Percentiles rank a stretch among this genome's conserved stretches.
Evolutionary conservation across 37 sponge, comb jelly and placozoan species (phyloP).

Genomic region (Hexactinellida sp.): DNA sequence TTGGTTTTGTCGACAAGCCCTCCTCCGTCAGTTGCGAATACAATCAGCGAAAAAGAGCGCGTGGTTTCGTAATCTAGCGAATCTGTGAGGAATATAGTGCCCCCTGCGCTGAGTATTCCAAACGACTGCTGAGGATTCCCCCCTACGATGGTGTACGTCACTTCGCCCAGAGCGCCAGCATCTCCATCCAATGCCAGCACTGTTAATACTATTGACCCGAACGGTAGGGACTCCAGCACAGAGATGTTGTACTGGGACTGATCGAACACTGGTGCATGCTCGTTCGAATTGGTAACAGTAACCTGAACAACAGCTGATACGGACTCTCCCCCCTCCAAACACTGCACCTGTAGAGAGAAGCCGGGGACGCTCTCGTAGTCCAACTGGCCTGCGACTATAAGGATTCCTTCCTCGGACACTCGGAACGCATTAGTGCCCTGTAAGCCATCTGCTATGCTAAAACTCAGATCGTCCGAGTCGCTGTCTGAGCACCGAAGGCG

Average conservation of each 20-base stretch:
- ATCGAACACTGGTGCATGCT: not conserved
- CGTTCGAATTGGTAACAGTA: not conserved
- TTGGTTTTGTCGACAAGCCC: not conserved
- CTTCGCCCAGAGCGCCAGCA: not conserved
- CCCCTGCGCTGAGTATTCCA: not conserved
- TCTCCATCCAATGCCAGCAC: not conserved
- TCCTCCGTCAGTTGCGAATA: not conserved
- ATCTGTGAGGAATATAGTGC: not conserved
- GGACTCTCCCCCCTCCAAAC: not conserved
- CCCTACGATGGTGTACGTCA: not conserved
- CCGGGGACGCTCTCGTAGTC: constrained; percentile 33
- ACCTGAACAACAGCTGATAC: not conserved
- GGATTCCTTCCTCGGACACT: not conserved
- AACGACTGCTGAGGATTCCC: not conserved
- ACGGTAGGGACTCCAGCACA: not conserved
- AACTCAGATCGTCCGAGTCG: not conserved
- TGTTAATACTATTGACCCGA: not conserved
- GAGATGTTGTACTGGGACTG: not conserved
- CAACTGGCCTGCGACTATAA: not conserved
- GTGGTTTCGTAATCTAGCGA: not conserved
- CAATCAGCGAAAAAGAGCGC: not conserved
- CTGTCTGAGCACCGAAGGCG: not conserved
- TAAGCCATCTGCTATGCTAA: not conserved
- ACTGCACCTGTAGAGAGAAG: constrained; percentile 36
- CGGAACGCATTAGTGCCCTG: not conserved